Conservation (phyloP, 2,113 vertebrate species). For the Amazona vittata region DNA sequence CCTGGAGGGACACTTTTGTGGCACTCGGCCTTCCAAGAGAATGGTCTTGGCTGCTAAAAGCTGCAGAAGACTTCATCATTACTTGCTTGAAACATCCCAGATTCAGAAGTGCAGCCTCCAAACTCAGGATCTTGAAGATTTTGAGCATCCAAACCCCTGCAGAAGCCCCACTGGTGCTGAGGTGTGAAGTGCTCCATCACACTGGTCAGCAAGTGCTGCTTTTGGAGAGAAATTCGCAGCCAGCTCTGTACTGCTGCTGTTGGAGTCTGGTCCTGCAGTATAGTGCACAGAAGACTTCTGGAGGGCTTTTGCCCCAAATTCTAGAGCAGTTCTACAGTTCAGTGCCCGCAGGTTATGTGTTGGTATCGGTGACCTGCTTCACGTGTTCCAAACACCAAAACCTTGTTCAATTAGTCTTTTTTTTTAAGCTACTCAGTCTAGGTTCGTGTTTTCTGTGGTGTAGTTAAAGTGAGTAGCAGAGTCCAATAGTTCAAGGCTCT, state of each 20-base stretch:
- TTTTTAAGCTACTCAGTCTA: neutral
- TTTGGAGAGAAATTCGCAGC: neutral
- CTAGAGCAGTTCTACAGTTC: neutral
- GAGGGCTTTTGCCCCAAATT: neutral
- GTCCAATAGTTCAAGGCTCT: neutral
- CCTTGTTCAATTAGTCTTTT: neutral
- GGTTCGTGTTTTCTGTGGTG: neutral
- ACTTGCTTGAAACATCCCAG: neutral
- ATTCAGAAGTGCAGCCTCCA: neutral
- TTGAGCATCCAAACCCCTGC: neutral
- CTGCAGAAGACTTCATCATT: neutral
- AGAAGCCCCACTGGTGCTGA: neutral
- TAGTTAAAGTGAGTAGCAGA: neutral
- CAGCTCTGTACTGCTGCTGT: neutral
- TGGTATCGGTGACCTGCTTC: neutral
- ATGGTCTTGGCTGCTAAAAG: neutral
- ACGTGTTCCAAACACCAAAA: neutral
- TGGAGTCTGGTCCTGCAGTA: neutral
- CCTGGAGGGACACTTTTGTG: neutral
- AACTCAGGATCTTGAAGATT: neutral
- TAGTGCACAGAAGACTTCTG: too few relatives aligned
- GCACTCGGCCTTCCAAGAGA: neutral
- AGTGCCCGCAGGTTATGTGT: neutral
- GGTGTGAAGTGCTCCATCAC: neutral
- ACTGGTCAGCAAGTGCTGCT: neutral